Evolutionary conservation across 2,888 invertebrate species (phyloP).

Genomic region (Perizoma flavofasciatum): DNA sequence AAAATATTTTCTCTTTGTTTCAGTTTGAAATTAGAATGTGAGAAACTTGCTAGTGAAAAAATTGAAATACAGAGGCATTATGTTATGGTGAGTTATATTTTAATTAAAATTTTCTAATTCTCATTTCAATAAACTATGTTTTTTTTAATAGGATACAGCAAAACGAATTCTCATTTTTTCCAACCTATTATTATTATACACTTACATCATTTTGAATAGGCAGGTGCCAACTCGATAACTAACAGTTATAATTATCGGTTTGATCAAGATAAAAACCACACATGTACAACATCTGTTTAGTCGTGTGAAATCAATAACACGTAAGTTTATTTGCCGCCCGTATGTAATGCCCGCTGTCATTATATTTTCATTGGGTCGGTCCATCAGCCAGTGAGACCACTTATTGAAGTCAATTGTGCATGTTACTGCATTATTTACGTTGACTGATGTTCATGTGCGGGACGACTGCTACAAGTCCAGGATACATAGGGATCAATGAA

Average conservation of each 20-base stretch:
- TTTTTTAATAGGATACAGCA: neutral
- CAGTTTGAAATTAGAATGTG: slow-evolving; percentile 94
- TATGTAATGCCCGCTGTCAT: slow-evolving; percentile 59
- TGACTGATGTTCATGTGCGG: slow-evolving; percentile 28
- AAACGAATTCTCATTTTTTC: neutral
- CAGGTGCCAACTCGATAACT: slow-evolving; percentile 32
- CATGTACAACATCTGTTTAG: slow-evolving; percentile 54
- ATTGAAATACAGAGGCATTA: slow-evolving; percentile 96
- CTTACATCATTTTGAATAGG: slow-evolving; percentile 21
- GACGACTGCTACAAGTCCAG: slow-evolving; percentile 31
- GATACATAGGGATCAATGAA: slow-evolving; percentile 36
- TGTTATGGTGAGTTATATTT: slow-evolving; percentile 89
- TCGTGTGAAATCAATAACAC: slow-evolving; percentile 65
- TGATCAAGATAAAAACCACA: slow-evolving; percentile 60
- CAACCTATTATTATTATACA: neutral
- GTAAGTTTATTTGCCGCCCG: slow-evolving; percentile 62
- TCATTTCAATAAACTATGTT: neutral
- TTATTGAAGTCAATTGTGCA: slow-evolving; percentile 50
- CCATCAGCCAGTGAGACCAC: slow-evolving; percentile 50
- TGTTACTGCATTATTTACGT: slow-evolving; percentile 44
- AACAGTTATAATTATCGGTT: slow-evolving; percentile 32
- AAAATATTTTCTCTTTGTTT: slow-evolving; percentile 63
- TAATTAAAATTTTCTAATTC: slow-evolving; percentile 4
- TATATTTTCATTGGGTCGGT: slow-evolving; percentile 54
- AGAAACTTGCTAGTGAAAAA: slow-evolving; percentile 94